Base-by-base conservation (phyloP, 2,113 vertebrate genomes). In the Fregata magnificens region DNA sequence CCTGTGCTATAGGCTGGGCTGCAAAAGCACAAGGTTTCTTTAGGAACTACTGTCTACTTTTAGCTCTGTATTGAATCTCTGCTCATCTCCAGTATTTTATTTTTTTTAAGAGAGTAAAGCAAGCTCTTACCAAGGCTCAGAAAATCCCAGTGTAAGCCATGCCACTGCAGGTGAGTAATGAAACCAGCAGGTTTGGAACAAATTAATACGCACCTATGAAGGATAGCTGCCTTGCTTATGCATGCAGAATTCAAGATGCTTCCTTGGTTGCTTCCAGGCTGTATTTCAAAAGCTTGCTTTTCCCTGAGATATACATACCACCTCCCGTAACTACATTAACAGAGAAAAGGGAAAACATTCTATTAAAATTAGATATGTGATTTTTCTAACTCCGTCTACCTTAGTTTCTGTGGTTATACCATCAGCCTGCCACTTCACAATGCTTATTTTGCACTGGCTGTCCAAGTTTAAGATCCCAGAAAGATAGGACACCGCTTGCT, bases 1-100 rank as follows among this genome's bases (percentile, higher is more conserved):
- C 94, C 97, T 97, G 96, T 94, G 91, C 89, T 94, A 84, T 82
- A 91, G 74, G 74, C 93, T 94, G 78, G 84, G 97, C 93, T 97
- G 89, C 86, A 95, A 96, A 97, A 97, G 88, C 93, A 79, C 93
- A 95, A 82, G 77, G 66, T 94, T 95, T 94, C 69, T 74, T 85
- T 66, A 77, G 78, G 72, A 96, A 50, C 34, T 84, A 32, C 58
- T 61, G 86, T 32, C 88, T 95, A 10, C 77, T 95, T 91, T 91
- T 82, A 96, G 84, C 84, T 91, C 78, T 85, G 4, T 87, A 77
- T 38, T n/a, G 66, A 70, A 86, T 94, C 44, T 86, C 81, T 93
- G 82, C 85, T 93, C 62, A 85, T 92, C 53, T 47, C 52, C 24
- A 62, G 31, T 89, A 17, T 94, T 52, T 49, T 74, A 70, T 69